Conservation (phyloP, 2,113 vertebrate species). For the Sinocyclocheilus anshuiensis region DNA sequence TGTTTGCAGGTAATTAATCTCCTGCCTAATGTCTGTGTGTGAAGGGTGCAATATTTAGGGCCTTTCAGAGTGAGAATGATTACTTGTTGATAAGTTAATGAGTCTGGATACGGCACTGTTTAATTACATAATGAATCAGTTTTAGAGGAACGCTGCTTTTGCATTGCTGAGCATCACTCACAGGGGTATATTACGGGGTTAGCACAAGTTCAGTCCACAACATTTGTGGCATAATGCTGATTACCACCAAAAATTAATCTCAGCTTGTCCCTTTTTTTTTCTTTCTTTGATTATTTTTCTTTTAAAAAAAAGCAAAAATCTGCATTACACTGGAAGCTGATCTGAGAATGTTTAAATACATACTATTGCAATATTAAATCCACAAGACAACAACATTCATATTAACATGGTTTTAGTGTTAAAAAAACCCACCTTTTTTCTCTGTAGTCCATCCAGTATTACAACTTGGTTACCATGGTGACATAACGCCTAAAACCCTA, state of each 20-base stretch:
- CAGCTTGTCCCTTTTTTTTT: not conserved
- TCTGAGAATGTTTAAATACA: not conserved
- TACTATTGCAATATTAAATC: not conserved
- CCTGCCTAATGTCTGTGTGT: slow-evolving; percentile 30
- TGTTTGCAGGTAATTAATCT: slow-evolving; percentile 55
- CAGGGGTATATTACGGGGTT: not conserved
- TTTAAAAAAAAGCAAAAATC: not conserved
- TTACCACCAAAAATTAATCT: no score
- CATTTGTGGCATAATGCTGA: not conserved
- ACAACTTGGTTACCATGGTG: not conserved
- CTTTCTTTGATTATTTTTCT: no score
- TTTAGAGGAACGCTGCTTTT: slow-evolving; percentile 27
- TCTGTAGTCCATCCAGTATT: not conserved
- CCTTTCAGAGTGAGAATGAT: slow-evolving; percentile 43
- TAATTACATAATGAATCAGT: slow-evolving; percentile 50
- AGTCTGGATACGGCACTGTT: slow-evolving; percentile 4
- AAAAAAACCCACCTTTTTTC: not conserved
- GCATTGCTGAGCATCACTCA: slow-evolving; percentile 3
- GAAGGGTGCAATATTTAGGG: slow-evolving; percentile 28
- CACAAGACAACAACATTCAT: not conserved
- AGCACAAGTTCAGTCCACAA: not conserved
- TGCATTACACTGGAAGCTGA: not conserved
- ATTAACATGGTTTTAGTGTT: not conserved
- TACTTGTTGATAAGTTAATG: slow-evolving; percentile 42
- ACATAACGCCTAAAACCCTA: not conserved